phyloP scores from a whole-genome alignment of 1,140 invertebrate species.

The Leptestheria dahalacensis region DNA sequence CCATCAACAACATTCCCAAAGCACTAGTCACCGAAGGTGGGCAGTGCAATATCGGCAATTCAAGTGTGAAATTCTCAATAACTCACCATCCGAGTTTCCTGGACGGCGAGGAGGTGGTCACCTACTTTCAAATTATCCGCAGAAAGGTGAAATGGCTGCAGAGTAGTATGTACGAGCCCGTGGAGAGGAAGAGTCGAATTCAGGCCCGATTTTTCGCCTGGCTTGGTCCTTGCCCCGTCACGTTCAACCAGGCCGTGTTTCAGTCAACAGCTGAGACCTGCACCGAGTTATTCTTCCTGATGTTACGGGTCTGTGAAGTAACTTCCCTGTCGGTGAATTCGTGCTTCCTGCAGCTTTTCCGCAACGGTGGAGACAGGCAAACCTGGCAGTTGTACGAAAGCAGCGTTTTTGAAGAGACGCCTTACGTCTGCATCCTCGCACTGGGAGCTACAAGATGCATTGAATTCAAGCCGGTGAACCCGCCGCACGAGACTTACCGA shows the following conservation, averaged over 20 bases:
- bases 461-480: background rate
- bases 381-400: conserved; percentile 35
- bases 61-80: background rate
- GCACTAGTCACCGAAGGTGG: background rate
- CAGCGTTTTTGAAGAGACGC: conserved; percentile 29
- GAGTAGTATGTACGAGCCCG: conserved; percentile 22
- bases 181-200: conserved; percentile 27
- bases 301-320: conserved; percentile 25
- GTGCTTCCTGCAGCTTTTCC: conserved; percentile 33
- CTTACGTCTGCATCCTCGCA: conserved; percentile 28
- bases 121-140: conserved; percentile 26
- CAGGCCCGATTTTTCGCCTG: conserved; percentile 34
- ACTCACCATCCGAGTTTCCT: background rate
- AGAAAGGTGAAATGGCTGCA: conserved; percentile 34
- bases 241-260: conserved; percentile 31
- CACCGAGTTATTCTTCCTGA: conserved; percentile 25
- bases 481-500: background rate
- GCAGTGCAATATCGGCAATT: background rate
- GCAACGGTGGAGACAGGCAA: conserved; percentile 33
- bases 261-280: conserved; percentile 25
- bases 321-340: conserved; percentile 34
- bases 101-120: conserved; percentile 19
- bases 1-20: background rate
- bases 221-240: conserved; percentile 35
- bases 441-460: background rate